phyloP scores from a whole-genome alignment of 2,113 vertebrate species.

The Chloropsis hardwickii region DNA sequence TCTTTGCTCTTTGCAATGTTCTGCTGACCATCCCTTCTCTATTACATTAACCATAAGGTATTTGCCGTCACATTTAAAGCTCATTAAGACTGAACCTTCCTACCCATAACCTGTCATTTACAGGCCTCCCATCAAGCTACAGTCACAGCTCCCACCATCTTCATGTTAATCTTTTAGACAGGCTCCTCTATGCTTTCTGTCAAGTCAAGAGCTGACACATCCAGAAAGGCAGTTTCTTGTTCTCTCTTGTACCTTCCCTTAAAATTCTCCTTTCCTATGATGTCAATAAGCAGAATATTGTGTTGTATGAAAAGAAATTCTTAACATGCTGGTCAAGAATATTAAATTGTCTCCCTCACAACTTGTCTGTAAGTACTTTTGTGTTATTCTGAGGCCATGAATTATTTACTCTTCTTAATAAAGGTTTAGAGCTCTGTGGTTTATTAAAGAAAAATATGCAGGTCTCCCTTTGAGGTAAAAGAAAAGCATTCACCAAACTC shows the following conservation, averaged over 20 bases:
- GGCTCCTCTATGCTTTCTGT: not conserved
- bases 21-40: not conserved
- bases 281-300: not conserved
- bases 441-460: not conserved
- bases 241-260: not conserved
- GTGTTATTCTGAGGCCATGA: not conserved
- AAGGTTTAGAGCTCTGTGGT: not conserved
- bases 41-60: not conserved
- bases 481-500: not conserved
- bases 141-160: not conserved
- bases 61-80: not conserved
- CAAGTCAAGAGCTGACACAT: not conserved
- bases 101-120: not conserved
- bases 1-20: not conserved
- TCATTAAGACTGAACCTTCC: not conserved
- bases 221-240: not conserved
- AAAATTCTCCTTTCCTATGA: not conserved
- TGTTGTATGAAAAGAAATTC: not conserved
- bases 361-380: not conserved
- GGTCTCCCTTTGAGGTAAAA: not conserved
- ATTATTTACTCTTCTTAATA: not conserved
- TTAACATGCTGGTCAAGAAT: not conserved
- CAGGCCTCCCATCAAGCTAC: not conserved
- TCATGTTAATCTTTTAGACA: not conserved
- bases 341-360: not conserved